Evolutionary conservation across 2,797 vertebrate species (phyloP), one percentile per base, ranked within the genome.

Genomic region (Telmatherina bonti): DNA sequence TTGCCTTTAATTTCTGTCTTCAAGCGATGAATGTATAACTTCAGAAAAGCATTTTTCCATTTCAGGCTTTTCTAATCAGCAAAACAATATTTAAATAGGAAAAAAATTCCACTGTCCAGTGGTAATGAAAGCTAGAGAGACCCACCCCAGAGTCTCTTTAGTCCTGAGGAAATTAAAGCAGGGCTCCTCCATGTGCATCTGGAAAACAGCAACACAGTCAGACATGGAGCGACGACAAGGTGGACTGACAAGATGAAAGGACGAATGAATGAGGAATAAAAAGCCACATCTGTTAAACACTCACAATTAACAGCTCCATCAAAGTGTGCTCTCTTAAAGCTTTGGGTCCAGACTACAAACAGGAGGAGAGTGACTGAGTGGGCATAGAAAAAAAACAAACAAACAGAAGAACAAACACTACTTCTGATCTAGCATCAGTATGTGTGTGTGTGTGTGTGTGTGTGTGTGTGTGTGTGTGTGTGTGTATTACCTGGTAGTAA

Each of bases 111-210:
- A 7, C 6, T 45, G 41, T n/a, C 43, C 41, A 29, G 10, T 4
- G 3, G 24, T 11, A 30, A 31, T 9, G 5, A 18, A 27, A 33
- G 62, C 20, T 31, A 16, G 18, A 67, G 22, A 56, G 33, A 70
- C 89, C 93, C 85, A 96, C 96, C 96, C 96, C 0, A 99, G 94
- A 38, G 96, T 99, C 93, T 99, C 96, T 93, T 99, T 99, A 74
- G 97, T 98, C 82, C 97, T 93, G 73, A 99, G 95, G 85, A 97
- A 98, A 89, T 99, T 96, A 76, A 99, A 99, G 88, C 98, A 98
- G 7, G 98, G 97, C 73, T 98, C 97, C 78, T 99, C 97, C 97
- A 99, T 98, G 93, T 97, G 96, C 97, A 99, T 98, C 97, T 98
- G 89, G 45, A 80, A 76, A 76, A 62, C 38, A 81, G 69, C 31